phyloP scores from a whole-genome alignment of 2,888 invertebrate species.

The Autographa gamma region DNA sequence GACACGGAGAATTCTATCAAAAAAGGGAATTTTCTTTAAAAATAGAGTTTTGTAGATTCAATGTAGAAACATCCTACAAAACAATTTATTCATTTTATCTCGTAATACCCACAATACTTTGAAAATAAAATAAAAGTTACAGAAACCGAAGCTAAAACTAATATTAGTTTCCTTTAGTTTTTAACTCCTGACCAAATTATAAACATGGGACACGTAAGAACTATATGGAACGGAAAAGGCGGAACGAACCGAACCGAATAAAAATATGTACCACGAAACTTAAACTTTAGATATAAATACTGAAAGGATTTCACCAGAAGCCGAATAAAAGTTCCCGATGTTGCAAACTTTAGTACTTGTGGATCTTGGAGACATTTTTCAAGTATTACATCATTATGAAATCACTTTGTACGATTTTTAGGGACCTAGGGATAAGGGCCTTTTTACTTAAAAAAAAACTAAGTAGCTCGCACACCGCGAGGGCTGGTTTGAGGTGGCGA shows the following conservation, averaged over 20 bases:
- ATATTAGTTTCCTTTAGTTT: conserved; percentile 16
- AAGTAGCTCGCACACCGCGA: background rate
- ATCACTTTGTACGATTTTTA: conserved; percentile 24
- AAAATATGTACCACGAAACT: conserved; percentile 14
- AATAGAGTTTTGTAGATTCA: background rate
- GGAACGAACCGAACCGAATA: conserved; percentile 25
- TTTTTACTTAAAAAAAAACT: conserved; percentile 22
- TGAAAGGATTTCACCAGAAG: conserved; percentile 35
- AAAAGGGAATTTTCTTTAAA: too few species aligned
- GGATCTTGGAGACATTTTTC: conserved; percentile 25
- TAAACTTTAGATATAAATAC: conserved; percentile 30
- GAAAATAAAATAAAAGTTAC: background rate
- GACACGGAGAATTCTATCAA: too few species aligned
- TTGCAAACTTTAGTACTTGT: conserved; percentile 32
- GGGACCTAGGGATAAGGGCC: conserved; percentile 12
- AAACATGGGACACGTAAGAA: conserved; percentile 11
- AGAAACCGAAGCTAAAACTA: conserved; percentile 5
- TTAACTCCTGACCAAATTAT: background rate
- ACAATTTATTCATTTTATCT: background rate
- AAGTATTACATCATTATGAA: conserved; percentile 40
- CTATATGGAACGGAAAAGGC: conserved; percentile 25
- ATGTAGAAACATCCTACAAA: background rate
- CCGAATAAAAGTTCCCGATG: conserved; percentile 41
- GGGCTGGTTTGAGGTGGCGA: too few species aligned
- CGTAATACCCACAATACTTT: background rate